phyloP scores from a whole-genome alignment of 1,140 invertebrate species.

The Bombus haemorrhoidalis region DNA sequence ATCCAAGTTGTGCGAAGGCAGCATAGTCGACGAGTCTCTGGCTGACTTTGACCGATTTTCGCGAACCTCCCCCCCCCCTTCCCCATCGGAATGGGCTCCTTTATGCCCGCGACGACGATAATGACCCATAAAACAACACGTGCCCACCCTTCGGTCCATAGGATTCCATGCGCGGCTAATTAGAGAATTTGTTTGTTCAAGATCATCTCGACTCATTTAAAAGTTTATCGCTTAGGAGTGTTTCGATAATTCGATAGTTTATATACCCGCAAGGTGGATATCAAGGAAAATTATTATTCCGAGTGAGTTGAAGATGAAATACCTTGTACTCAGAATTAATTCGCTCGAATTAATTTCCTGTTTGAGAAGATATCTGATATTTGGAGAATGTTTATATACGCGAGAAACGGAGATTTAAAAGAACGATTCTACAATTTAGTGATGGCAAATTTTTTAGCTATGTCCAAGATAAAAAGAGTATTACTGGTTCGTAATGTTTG shows the following conservation, averaged over 20 bases:
- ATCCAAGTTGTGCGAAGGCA: constrained; percentile 54
- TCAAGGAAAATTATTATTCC: not conserved
- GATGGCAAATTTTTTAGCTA: not conserved
- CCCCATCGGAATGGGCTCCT: constrained; percentile 33
- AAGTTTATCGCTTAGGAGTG: not conserved
- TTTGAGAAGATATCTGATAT: not conserved
- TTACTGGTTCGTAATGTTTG: not conserved
- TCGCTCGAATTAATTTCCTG: not conserved
- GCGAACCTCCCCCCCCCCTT: constrained; percentile 46
- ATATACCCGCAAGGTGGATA: not conserved
- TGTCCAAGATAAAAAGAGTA: too few species aligned
- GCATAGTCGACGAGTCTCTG: constrained; percentile 67
- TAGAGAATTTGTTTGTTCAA: not conserved
- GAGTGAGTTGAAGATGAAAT: not conserved
- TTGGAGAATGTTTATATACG: not conserved
- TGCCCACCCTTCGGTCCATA: not conserved
- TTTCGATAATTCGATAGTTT: not conserved
- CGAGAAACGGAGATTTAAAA: too few species aligned
- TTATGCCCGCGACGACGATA: constrained; percentile 52
- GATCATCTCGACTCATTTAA: not conserved
- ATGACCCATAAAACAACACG: constrained; percentile 49
- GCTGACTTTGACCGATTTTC: constrained; percentile 81
- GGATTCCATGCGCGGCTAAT: not conserved
- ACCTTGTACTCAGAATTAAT: not conserved
- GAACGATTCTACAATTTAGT: not conserved